Percentiles rank a stretch among this genome's conserved stretches.
phyloP scores from a whole-genome alignment of 2,888 invertebrate species.

The Argyresthia goedartella region DNA sequence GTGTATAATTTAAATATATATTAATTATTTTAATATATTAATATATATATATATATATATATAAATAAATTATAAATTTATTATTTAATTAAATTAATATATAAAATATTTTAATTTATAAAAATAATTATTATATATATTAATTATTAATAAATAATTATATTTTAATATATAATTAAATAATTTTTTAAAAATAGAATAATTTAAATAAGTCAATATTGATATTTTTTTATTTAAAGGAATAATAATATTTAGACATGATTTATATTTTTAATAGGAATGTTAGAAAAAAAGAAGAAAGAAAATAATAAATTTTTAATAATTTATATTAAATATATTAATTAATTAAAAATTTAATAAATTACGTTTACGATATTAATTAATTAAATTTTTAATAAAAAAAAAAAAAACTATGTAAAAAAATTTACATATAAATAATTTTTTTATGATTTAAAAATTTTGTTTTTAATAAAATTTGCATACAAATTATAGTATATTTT shows the following conservation, averaged over 20 bases:
- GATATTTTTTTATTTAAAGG: conserved; percentile 18
- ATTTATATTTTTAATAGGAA: conserved; percentile 8
- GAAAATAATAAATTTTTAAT: conserved; percentile 15
- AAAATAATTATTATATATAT: conserved; percentile 14
- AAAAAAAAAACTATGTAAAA: conserved; percentile 36
- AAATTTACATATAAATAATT: conserved; percentile 33
- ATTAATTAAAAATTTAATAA: neutral
- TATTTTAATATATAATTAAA: conserved; percentile 13
- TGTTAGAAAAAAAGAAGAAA: conserved; percentile 11
- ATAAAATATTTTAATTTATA: conserved; percentile 15
- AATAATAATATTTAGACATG: conserved; percentile 13
- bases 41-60: conserved; percentile 19
- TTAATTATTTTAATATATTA: conserved; percentile 22
- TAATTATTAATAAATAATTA: neutral
- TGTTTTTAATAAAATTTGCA: conserved; percentile 66
- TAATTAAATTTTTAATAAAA: conserved; percentile 20
- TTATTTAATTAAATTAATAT: conserved; percentile 11
- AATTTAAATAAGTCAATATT: conserved; percentile 22
- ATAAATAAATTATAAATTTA: conserved; percentile 14
- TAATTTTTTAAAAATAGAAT: conserved; percentile 11
- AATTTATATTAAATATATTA: conserved; percentile 14
- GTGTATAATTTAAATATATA: conserved; percentile 10
- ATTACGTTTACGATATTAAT: conserved; percentile 2
- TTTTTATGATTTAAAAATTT: conserved; percentile 62
- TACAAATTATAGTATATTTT: conserved; percentile 61